Base-by-base conservation (phyloP, 2,797 vertebrate species). In the Melanotaenia nigrans region DNA sequence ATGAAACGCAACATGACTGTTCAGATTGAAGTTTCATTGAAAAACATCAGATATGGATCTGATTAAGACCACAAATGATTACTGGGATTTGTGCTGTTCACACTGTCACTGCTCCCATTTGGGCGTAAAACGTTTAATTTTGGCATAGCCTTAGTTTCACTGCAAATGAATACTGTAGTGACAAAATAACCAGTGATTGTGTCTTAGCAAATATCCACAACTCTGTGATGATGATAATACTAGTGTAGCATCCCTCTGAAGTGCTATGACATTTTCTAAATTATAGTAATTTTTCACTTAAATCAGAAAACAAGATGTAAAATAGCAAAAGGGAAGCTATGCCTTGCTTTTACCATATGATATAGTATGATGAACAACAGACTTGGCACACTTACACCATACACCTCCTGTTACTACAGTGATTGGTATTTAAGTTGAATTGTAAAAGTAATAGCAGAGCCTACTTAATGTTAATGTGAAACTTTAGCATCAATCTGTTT, bases 151-250 rank as follows among this genome's bases (percentile, higher is more conserved):
- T 45, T 45, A 18, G 14, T 45, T 18, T 45, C 30, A 24, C 57
- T 71, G 54, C 10, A 38, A 57, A 62, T 56, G 5, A 30, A 32
- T 18, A 28, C 28, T 45, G 22, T 35, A 51, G 56, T 28, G 24
- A 63, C 7, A 55, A 69, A 63, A 42, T 40, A 5, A 75, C 33
- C 38, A 28, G 10, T 38, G 28, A 65, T 58, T 59, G 30, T 33
- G 18, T 33, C 22, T 33, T 16, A 7, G 65, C 8, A n/a, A n/a
- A 20, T 6, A 6, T 49, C 9, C 20, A 18, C 45, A 47, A 47
- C 20, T 49, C 45, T 22, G 9, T 12, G 38, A 13, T 13, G 13
- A 40, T 10, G 4, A 47, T 12, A 47, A 47, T 12, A 47, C 18
- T 47, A 5, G 18, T 20, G 2, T 7, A 20, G 42, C 42, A 47